phyloP scores from a whole-genome alignment of 2,113 vertebrate genomes.

The Malurus melanocephalus region DNA sequence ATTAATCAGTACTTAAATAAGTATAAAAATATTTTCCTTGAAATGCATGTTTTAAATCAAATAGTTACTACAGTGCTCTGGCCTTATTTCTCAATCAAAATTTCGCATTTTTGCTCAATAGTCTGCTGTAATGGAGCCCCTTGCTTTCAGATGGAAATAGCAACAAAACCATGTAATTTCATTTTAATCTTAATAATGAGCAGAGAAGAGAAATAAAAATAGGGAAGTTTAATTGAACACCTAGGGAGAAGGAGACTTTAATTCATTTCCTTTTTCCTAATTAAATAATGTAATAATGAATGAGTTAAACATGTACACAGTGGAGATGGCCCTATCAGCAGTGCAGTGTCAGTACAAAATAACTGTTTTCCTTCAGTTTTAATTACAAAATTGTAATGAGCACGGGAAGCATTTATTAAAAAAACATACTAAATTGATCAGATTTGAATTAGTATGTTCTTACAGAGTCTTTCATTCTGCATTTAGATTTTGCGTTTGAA shows the following conservation, averaged over 20 bases:
- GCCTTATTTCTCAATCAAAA: neutral
- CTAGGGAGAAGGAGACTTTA: neutral
- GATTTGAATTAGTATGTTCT: slow-evolving; percentile 35
- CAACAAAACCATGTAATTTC: slow-evolving; percentile 6
- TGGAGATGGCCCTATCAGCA: slow-evolving; percentile 12
- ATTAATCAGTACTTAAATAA: slow-evolving; percentile 43
- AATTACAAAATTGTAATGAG: slow-evolving; percentile 45
- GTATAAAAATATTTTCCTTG: slow-evolving; percentile 48
- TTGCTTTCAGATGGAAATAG: neutral
- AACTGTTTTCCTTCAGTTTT: slow-evolving; percentile 53
- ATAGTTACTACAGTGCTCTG: neutral
- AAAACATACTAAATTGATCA: slow-evolving; percentile 4
- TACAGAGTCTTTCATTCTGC: slow-evolving; percentile 32
- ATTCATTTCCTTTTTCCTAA: slow-evolving; percentile 59
- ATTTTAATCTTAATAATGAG: slow-evolving; percentile 20
- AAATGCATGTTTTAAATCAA: slow-evolving; percentile 23
- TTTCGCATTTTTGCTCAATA: slow-evolving; percentile 4
- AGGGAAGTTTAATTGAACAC: slow-evolving; percentile 21
- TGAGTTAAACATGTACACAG: slow-evolving; percentile 1
- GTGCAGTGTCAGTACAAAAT: slow-evolving; percentile 15
- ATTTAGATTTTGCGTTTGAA: slow-evolving; percentile 27
- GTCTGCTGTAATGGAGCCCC: neutral
- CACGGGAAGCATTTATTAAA: slow-evolving; percentile 41
- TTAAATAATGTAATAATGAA: slow-evolving; percentile 57
- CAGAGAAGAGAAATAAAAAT: neutral